Percentiles rank a stretch among this genome's conserved stretches.
These are phyloP conservation scores for Emydoidea blandingii DNA, from an alignment of 2,797 vertebrate species.

Conservation along the genomic window DNA sequence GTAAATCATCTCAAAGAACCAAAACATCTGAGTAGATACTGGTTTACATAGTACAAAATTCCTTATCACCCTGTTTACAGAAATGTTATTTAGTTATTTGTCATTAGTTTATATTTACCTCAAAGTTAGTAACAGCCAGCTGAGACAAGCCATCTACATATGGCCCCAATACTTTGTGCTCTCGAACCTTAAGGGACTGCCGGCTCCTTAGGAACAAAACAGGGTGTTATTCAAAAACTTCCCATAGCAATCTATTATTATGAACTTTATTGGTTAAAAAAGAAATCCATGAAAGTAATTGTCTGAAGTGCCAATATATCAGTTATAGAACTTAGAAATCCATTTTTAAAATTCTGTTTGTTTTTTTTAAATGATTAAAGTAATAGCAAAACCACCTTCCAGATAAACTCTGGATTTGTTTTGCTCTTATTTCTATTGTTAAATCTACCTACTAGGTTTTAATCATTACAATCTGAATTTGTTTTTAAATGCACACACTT, in stretches of 20 bases:
- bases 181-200: constrained; percentile 97
- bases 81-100: neutral
- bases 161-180: constrained; percentile 97
- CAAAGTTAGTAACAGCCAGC: constrained; percentile 95
- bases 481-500: neutral
- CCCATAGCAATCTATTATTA: neutral
- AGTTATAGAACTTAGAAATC: neutral
- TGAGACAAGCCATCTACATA: constrained; percentile 98
- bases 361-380: neutral
- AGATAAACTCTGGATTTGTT: neutral
- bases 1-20: neutral
- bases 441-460: neutral
- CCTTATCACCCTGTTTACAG: rapidly evolving
- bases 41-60: neutral
- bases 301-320: neutral
- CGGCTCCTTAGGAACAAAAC: constrained; percentile 84
- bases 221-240: constrained; percentile 6
- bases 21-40: neutral
- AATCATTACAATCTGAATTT: neutral
- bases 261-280: neutral
- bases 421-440: neutral
- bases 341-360: neutral
- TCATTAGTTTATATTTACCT: constrained; percentile 82
- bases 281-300: neutral
- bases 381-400: neutral